Conservation (phyloP, 2,797 vertebrate genomes). For the Paguma larvata region DNA sequence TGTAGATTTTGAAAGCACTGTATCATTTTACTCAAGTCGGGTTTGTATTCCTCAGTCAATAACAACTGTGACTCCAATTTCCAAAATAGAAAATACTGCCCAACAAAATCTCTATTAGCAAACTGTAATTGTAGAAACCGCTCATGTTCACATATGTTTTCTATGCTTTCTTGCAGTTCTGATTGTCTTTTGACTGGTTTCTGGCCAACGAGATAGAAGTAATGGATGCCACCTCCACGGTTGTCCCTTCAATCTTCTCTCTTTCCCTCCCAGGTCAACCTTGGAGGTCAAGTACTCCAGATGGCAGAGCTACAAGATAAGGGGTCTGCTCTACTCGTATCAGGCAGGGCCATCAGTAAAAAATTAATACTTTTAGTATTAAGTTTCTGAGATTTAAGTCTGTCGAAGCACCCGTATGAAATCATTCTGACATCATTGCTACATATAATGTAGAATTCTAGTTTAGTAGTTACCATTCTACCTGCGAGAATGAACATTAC, state of each 20-base stretch:
- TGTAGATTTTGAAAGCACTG: not conserved
- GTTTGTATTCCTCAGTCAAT: not conserved
- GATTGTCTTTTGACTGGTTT: not conserved
- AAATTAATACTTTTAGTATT: not conserved
- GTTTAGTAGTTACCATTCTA: not conserved
- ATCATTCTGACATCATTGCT: not conserved
- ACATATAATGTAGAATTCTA: not conserved
- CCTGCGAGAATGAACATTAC: not conserved
- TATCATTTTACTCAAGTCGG: not conserved
- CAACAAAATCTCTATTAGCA: not conserved
- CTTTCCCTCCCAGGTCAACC: not conserved
- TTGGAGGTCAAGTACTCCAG: not conserved
- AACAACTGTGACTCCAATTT: not conserved
- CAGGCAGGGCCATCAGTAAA: not conserved
- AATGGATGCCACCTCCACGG: not conserved
- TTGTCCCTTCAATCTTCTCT: not conserved
- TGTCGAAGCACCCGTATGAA: not conserved
- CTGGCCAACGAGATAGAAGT: not conserved
- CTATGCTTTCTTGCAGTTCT: not conserved
- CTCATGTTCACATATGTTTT: not conserved
- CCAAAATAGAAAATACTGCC: not conserved
- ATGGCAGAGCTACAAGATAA: not conserved
- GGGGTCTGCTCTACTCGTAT: not conserved
- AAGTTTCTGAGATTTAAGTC: constrained; percentile 33
- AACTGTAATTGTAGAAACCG: not conserved